Evolutionary conservation across 2,797 vertebrate genomes (phyloP).

Genomic region (Pipistrellus pipistrellus): DNA sequence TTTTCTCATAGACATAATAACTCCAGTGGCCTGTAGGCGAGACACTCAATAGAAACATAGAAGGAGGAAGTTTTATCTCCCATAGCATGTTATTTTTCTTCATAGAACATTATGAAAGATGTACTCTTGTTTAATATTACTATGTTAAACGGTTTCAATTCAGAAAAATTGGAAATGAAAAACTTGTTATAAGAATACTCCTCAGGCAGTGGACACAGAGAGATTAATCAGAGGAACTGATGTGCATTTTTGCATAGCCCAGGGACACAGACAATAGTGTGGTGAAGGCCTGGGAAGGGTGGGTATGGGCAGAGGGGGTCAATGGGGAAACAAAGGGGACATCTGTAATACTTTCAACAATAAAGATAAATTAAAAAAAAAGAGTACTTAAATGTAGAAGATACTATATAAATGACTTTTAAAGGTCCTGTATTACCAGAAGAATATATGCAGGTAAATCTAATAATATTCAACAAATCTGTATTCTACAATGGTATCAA

Average conservation of each 20-base stretch:
- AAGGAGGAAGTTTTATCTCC: conserved; percentile 87
- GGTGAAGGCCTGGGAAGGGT: too few species aligned
- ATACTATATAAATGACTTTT: conserved; percentile 10
- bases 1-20: conserved; percentile 97
- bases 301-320: too few species aligned
- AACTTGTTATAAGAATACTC: neutral
- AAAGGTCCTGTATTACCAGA: neutral
- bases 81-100: conserved; percentile 71
- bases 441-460: neutral
- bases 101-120: conserved; percentile 55
- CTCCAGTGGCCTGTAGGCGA: conserved; percentile 92
- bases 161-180: conserved; percentile 48
- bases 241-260: too few species aligned
- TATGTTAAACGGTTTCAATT: conserved; percentile 31
- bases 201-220: too few species aligned
- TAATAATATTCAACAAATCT: conserved; percentile 1
- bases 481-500: neutral
- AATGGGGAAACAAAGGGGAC: too few species aligned
- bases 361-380: too few species aligned
- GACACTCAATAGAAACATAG: conserved; percentile 87
- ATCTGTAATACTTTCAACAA: too few species aligned
- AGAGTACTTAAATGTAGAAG: neutral
- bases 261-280: too few species aligned
- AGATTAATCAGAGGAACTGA: too few species aligned
- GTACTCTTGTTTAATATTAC: conserved; percentile 53